Evolutionary conservation across 2,888 invertebrate species (phyloP).

Genomic region (Cerceris rybyensis): DNA sequence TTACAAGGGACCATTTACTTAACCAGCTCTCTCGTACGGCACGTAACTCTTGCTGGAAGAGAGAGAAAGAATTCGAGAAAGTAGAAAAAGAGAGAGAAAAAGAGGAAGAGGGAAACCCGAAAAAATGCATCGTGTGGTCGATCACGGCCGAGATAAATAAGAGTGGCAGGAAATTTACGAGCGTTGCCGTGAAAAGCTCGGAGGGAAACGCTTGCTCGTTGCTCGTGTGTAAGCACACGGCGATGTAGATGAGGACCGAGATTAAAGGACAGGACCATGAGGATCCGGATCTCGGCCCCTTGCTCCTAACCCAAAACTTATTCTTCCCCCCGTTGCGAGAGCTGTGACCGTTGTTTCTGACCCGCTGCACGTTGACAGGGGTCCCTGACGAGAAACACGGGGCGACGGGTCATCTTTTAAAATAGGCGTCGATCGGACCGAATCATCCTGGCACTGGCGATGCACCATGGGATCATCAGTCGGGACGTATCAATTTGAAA

Average conservation of each 20-base stretch:
- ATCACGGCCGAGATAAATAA: conserved; percentile 72
- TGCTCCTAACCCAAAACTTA: conserved; percentile 49
- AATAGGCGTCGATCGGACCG: conserved; percentile 51
- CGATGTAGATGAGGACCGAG: conserved; percentile 64
- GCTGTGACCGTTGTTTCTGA: conserved; percentile 52
- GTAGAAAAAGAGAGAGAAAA: not conserved
- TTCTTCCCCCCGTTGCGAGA: conserved; percentile 18
- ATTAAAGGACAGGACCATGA: conserved; percentile 58
- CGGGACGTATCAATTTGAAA: conserved; percentile 57
- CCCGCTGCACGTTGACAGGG: conserved; percentile 65
- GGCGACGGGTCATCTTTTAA: conserved; percentile 58
- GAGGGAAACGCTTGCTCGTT: conserved; percentile 61
- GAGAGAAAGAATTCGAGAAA: conserved; percentile 14
- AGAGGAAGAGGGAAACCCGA: conserved; percentile 14
- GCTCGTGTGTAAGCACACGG: conserved; percentile 61
- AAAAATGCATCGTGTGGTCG: conserved; percentile 64
- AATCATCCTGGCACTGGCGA: conserved; percentile 49
- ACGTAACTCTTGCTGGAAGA: conserved; percentile 1
- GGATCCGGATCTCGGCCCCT: conserved; percentile 57
- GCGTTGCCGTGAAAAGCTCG: conserved; percentile 66
- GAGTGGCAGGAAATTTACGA: conserved; percentile 72
- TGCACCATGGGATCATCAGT: conserved; percentile 55
- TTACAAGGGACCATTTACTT: conserved; percentile 37
- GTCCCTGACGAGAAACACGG: conserved; percentile 43
- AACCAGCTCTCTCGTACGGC: conserved; percentile 20